Evolutionary conservation across 2,888 invertebrate genomes (phyloP).

Genomic region (Hirtodrosophila trivittata): DNA sequence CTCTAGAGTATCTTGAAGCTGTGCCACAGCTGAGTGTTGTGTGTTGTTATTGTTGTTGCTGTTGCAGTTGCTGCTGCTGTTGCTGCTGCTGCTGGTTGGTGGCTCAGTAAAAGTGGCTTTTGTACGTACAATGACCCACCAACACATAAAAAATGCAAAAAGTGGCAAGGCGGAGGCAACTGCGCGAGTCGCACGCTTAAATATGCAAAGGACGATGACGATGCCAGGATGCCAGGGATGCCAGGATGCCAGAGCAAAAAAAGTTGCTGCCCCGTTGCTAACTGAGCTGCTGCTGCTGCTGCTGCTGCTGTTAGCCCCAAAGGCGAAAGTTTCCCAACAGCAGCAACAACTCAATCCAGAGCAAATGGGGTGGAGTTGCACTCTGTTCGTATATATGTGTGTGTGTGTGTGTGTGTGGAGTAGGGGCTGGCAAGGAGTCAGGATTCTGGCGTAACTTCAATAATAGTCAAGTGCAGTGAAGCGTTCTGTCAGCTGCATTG

Average conservation of each 20-base stretch:
- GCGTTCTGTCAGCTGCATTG: conserved; percentile 74
- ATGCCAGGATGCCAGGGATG: conserved; percentile 25
- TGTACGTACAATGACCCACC: conserved; percentile 84
- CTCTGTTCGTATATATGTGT: not conserved
- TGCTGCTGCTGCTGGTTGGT: conserved; percentile 48
- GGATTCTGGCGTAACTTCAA: conserved; percentile 67
- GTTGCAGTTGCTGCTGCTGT: conserved; percentile 33
- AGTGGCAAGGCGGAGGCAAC: conserved; percentile 57
- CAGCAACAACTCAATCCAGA: conserved; percentile 65
- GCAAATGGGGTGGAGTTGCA: conserved; percentile 4
- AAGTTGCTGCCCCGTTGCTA: conserved; percentile 53
- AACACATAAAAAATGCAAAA: conserved; percentile 82
- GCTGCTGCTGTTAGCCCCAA: conserved; percentile 45
- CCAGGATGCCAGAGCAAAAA: conserved; percentile 65
- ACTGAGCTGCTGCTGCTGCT: conserved; percentile 19
- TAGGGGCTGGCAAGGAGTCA: conserved; percentile 6
- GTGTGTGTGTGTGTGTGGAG: conserved; percentile 1
- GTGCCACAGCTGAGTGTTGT: not conserved
- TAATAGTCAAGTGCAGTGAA: conserved; percentile 81
- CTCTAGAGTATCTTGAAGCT: not conserved
- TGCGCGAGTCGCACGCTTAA: conserved; percentile 71
- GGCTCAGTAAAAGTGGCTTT: conserved; percentile 81
- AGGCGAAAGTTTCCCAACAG: conserved; percentile 69
- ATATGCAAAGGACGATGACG: conserved; percentile 74
- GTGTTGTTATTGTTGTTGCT: conserved; percentile 1